These are phyloP conservation scores for Philaethria dido DNA, from an alignment of 2,888 invertebrate species.

Conservation along the genomic window DNA sequence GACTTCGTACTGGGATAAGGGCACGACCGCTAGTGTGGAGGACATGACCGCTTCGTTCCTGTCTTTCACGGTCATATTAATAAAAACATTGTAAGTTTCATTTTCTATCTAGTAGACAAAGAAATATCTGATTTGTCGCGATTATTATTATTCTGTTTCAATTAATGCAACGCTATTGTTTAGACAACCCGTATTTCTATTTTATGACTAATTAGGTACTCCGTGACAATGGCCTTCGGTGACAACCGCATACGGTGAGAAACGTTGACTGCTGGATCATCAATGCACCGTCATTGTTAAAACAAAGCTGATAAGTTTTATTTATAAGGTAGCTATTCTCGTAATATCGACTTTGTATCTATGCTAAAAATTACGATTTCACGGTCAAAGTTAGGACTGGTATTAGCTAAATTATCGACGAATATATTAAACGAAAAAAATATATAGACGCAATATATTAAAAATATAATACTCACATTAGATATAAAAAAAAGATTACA, in stretches of 20 bases:
- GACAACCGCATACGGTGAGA: slow-evolving; percentile 30
- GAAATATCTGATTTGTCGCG: background rate
- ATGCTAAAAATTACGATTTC: background rate
- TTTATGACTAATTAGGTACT: slow-evolving; percentile 40
- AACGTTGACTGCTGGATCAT: slow-evolving; percentile 15
- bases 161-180: slow-evolving; percentile 32
- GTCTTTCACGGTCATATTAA: no score
- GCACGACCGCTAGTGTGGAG: no score
- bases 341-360: background rate
- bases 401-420: no score
- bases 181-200: slow-evolving; percentile 30
- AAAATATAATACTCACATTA: no score
- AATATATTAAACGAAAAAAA: no score
- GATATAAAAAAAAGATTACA: no score
- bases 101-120: background rate
- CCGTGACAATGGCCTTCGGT: slow-evolving; percentile 39
- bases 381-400: no score
- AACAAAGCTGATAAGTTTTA: background rate
- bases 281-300: slow-evolving; percentile 1
- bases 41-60: no score
- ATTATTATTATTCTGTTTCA: slow-evolving; percentile 17
- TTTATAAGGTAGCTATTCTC: background rate
- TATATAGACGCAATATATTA: no score
- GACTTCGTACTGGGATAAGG: no score
- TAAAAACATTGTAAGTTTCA: background rate